A percentile compares a stretch with the other conserved stretches of the same genome.
Conservation (phyloP, 1,140 invertebrate species). For the Araneus ventricosus region DNA sequence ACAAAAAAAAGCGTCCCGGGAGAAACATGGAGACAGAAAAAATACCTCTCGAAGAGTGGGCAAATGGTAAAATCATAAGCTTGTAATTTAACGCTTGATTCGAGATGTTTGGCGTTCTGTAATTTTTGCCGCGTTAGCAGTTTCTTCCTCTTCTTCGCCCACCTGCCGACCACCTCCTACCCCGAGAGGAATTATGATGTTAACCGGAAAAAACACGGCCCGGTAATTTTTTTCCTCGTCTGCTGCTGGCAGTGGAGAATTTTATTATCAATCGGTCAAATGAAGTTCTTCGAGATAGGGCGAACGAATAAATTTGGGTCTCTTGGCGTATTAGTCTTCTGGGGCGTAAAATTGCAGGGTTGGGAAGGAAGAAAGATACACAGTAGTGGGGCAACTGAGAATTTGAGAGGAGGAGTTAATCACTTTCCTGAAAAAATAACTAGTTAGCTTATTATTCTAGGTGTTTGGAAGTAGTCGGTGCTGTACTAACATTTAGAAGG, state of each 20-base stretch:
- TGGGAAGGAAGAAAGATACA: background rate
- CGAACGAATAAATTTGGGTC: background rate
- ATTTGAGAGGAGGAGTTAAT: background rate
- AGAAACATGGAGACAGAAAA: background rate
- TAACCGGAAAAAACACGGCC: constrained; percentile 2
- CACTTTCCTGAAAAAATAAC: background rate
- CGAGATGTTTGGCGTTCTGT: background rate
- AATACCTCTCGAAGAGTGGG: background rate
- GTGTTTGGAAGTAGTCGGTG: background rate
- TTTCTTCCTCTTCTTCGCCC: background rate
- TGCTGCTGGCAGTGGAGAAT: background rate
- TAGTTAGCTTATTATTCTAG: background rate
- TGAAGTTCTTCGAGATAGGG: background rate
- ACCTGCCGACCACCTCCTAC: background rate
- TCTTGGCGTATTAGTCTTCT: background rate
- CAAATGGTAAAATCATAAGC: constrained; percentile 9
- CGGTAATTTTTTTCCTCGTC: background rate
- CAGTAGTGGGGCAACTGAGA: background rate
- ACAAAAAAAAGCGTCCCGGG: background rate
- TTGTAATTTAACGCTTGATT: constrained; percentile 37
- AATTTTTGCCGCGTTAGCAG: background rate
- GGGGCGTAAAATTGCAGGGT: background rate
- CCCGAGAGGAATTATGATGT: background rate
- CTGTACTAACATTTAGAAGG: background rate
- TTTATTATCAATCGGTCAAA: constrained; percentile 5